These are phyloP conservation scores for Acleris literana DNA, from an alignment of 2,888 invertebrate species.

Conservation along the genomic window DNA sequence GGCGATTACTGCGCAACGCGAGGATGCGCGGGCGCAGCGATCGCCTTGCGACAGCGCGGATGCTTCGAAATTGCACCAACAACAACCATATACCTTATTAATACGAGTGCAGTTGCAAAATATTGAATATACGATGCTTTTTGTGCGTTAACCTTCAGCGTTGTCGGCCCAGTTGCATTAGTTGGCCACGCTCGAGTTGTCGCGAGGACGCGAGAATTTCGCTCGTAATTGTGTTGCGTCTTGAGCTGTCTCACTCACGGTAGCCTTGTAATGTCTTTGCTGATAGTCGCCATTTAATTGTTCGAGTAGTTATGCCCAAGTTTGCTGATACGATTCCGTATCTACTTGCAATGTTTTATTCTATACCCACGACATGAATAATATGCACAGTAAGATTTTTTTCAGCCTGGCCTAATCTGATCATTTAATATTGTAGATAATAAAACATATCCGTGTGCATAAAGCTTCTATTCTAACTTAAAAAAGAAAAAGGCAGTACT, in stretches of 20 bases:
- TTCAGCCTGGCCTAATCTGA: no score
- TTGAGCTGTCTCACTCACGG: constrained; percentile 12
- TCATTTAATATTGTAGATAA: no score
- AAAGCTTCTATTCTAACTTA: no score
- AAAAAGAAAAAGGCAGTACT: no score
- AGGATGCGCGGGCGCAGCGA: constrained; percentile 69
- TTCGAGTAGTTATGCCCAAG: background rate
- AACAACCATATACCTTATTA: constrained; percentile 71
- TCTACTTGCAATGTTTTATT: background rate
- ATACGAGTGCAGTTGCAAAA: constrained; percentile 79
- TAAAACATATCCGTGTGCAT: no score
- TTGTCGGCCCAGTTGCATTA: constrained; percentile 76
- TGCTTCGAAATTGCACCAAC: constrained; percentile 74
- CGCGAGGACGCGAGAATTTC: constrained; percentile 70
- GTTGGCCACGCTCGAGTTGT: constrained; percentile 75
- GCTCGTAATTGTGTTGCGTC: constrained; percentile 40
- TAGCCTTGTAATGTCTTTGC: constrained; percentile 42
- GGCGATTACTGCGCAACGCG: constrained; percentile 78
- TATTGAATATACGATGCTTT: constrained; percentile 71
- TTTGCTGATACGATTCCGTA: background rate
- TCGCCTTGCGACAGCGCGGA: constrained; percentile 79
- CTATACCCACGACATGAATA: background rate
- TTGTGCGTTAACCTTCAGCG: constrained; percentile 75
- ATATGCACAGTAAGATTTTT: background rate
- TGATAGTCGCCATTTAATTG: constrained; percentile 36